Conservation (phyloP, 2,888 invertebrate genomes). For the Dioctria linearis region DNA sequence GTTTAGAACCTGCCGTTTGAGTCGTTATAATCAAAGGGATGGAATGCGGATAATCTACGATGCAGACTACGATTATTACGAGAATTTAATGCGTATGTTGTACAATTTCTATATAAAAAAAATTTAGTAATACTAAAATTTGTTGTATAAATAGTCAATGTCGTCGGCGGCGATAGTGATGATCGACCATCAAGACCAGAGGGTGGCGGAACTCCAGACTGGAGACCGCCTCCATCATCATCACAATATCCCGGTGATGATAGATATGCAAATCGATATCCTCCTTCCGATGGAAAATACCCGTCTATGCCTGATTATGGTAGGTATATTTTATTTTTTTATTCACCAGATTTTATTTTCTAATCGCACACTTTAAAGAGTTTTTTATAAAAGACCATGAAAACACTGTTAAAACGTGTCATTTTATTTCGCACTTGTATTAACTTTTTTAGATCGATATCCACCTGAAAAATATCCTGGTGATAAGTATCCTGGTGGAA, state of each 20-base stretch:
- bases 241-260: conserved; percentile 68
- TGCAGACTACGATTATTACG: conserved; percentile 93
- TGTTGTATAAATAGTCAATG: conserved; percentile 66
- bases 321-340: conserved; percentile 43
- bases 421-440: conserved; percentile 54
- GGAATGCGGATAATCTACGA: conserved; percentile 91
- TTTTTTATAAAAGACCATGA: conserved; percentile 20
- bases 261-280: conserved; percentile 67
- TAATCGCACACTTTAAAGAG: conserved; percentile 39
- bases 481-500: conserved; percentile 67
- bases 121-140: background rate
- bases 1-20: conserved; percentile 86
- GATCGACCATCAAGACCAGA: conserved; percentile 64
- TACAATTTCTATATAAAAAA: conserved; percentile 55
- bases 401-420: conserved; percentile 57
- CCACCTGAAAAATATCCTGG: conserved; percentile 65
- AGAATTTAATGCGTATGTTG: conserved; percentile 91
- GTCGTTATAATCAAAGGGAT: conserved; percentile 89
- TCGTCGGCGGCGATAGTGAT: conserved; percentile 68
- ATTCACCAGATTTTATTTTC: conserved; percentile 7
- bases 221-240: conserved; percentile 63
- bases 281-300: conserved; percentile 64
- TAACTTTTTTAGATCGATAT: conserved; percentile 65
- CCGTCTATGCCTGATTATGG: conserved; percentile 62
- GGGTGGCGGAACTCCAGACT: conserved; percentile 63